Conservation (phyloP, 2,797 vertebrate species). For the Denticeps clupeoides region DNA sequence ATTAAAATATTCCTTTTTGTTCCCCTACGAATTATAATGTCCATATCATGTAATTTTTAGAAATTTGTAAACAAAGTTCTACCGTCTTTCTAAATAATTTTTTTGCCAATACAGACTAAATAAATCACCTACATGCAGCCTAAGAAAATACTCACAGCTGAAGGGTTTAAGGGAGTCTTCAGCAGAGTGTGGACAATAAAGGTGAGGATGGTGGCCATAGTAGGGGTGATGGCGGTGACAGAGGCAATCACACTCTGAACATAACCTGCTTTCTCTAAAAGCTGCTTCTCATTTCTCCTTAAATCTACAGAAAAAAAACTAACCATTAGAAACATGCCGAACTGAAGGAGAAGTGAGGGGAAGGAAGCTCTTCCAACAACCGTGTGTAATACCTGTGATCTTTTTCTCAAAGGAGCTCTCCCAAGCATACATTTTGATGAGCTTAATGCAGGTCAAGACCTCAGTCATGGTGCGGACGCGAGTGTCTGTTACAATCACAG, state of each 20-base stretch:
- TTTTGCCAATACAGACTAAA: neutral
- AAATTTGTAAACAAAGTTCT: too few relatives aligned
- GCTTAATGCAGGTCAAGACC: constrained; percentile 69
- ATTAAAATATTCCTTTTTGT: too few relatives aligned
- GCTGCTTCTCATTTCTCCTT: constrained; percentile 51
- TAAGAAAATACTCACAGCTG: constrained; percentile 37
- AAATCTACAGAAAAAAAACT: too few relatives aligned
- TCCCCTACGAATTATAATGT: too few relatives aligned
- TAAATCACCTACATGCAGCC: neutral
- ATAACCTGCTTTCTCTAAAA: constrained; percentile 51
- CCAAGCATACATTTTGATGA: constrained; percentile 76
- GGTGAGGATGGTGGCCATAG: constrained; percentile 54
- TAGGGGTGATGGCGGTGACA: constrained; percentile 47
- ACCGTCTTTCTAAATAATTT: too few relatives aligned
- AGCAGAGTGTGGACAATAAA: constrained; percentile 62
- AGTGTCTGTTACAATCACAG: constrained; percentile 52
- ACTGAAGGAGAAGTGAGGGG: too few relatives aligned
- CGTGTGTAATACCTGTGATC: constrained; percentile 38
- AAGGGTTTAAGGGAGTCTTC: constrained; percentile 36
- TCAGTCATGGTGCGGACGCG: constrained; percentile 67
- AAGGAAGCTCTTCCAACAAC: too few relatives aligned
- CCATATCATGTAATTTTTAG: too few relatives aligned
- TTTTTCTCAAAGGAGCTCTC: constrained; percentile 63
- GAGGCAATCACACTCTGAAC: constrained; percentile 59
- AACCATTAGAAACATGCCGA: too few relatives aligned